Evolutionary conservation across 2,113 vertebrate species (phyloP).

Genomic region (Pedionomus torquatus): DNA sequence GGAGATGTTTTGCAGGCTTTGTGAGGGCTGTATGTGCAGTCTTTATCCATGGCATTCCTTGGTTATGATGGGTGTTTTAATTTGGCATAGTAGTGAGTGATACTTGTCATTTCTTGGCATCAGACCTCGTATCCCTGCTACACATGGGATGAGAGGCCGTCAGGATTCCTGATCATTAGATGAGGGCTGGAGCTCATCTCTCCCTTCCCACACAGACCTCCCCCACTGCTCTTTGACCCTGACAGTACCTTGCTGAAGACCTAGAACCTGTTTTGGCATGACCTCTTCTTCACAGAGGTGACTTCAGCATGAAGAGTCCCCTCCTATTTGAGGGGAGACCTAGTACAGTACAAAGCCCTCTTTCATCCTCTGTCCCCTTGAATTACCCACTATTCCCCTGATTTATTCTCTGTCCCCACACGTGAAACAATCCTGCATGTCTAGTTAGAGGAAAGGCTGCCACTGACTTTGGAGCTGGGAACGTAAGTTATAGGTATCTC

Average conservation of each 20-base stretch:
- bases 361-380: not conserved
- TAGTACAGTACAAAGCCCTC: not conserved
- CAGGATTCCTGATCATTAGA: not conserved
- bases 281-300: not conserved
- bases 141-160: accelerated
- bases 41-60: not conserved
- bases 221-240: not conserved
- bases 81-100: not conserved
- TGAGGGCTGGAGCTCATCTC: not conserved
- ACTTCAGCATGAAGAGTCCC: not conserved
- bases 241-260: not conserved
- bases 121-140: accelerated
- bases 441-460: not conserved
- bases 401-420: not conserved
- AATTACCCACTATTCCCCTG: not conserved
- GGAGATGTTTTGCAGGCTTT: not conserved
- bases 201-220: not conserved
- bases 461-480: not conserved
- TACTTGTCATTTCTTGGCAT: not conserved
- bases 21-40: not conserved
- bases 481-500: not conserved
- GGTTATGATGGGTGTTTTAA: not conserved
- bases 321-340: not conserved
- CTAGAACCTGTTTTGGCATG: not conserved
- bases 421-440: accelerated